Evolutionary conservation across 92 coral and sea anemone genomes (phyloP), one percentile per base, ranked within the genome.

Genomic region (Desmophyllum pertusum): DNA sequence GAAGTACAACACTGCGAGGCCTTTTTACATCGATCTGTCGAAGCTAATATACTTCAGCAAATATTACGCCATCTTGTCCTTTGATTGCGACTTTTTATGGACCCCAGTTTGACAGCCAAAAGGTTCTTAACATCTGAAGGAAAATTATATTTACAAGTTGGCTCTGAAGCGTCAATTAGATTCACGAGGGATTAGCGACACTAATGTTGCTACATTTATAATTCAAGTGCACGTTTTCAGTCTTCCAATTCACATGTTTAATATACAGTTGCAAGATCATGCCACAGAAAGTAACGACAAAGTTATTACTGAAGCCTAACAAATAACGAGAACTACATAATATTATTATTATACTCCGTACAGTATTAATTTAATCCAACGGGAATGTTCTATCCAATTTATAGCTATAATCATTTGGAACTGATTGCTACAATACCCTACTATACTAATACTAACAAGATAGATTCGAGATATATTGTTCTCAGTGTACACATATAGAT

Each of bases 41-140:
- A 23, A 33, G 18, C 40, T 67, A 67, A 33, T 55, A 76, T 33
- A 51, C 18, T 76, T 76, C 68, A 19, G 33, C 68, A 76, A 76
- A 76, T 38, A 76, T 10, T 2, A 19, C 25, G 57, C 33, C 57
- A 41, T 30, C 53, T 25, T 77, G 50, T 29, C n/a, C 6, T 43
- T 73, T 46, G 55, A 9, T 30, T 43, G 13, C 78, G 25, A 25
- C 38, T 30, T 55, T 39, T 35, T 33, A 30, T 11, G 45, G 73
- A 67, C 19, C 53, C 25, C 36, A 1, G 42, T 61, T 78, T 61
- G 38, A 62, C 72, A 10, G 42, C 52, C 63, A 11, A 41, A 23
- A 68, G n/a, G 45, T 68, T 68, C 31, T 68, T 68, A 17, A 33
- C 37, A 72, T 71, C 50, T 40, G 19, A 41, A 72, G 3, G 31